A percentile compares a stretch with the other conserved stretches of the same genome.
Conservation (phyloP, 2,888 invertebrate species). For the Nomada ruficornis region DNA sequence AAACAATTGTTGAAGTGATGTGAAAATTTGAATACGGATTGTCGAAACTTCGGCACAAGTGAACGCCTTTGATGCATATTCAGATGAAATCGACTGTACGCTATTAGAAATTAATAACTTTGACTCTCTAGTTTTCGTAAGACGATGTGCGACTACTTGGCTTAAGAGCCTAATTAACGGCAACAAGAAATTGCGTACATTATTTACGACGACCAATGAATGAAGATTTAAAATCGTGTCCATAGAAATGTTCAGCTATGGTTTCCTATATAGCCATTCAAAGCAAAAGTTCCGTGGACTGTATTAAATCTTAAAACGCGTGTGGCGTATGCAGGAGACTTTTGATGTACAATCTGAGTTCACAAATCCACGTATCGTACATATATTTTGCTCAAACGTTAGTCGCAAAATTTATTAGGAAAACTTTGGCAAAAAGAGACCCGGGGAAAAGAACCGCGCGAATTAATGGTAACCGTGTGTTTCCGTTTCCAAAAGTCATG, state of each 20-base stretch:
- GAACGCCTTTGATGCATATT: too few relatives aligned
- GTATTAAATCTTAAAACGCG: background rate
- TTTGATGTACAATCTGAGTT: background rate
- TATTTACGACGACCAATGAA: background rate
- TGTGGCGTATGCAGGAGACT: background rate
- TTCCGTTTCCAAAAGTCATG: background rate
- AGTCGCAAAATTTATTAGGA: conserved; percentile 4
- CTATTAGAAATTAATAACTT: background rate
- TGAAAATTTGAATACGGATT: conserved; percentile 6
- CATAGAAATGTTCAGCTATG: background rate
- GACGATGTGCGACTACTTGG: too few relatives aligned
- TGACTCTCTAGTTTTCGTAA: background rate
- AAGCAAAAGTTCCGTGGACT: background rate
- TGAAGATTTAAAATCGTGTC: background rate
- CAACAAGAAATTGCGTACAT: background rate
- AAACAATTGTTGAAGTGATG: conserved; percentile 2
- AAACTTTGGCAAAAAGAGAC: background rate
- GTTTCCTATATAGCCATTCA: background rate
- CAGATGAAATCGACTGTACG: background rate
- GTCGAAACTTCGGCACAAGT: background rate
- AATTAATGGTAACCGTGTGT: conserved; percentile 1
- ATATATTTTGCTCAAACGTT: background rate
- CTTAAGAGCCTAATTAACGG: background rate
- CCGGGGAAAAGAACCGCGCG: background rate
- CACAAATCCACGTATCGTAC: background rate